These are phyloP conservation scores for Phycodurus eques DNA, from an alignment of 2,113 vertebrate genomes.

Conservation along the genomic window DNA sequence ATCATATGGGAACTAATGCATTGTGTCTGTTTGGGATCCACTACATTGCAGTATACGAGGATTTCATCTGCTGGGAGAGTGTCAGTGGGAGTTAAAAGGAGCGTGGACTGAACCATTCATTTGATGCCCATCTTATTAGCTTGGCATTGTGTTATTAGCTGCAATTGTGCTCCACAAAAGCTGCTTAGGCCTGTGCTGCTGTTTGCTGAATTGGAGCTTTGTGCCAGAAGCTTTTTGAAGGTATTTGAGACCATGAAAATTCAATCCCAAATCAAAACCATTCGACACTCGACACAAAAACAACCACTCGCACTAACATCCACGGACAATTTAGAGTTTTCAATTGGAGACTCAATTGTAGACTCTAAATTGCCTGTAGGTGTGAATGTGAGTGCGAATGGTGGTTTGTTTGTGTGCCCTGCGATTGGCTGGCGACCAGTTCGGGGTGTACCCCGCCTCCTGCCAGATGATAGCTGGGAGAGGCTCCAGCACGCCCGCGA, in stretches of 20 bases:
- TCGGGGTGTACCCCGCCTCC: too few species aligned
- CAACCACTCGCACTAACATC: too few species aligned
- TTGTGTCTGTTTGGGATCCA: constrained; percentile 56
- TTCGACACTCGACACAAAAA: constrained; percentile 8
- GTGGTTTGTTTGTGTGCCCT: too few species aligned
- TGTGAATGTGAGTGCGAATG: too few species aligned
- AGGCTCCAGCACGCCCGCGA: too few species aligned
- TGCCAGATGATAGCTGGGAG: too few species aligned
- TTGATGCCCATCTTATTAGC: constrained; percentile 69
- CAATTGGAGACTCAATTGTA: too few species aligned
- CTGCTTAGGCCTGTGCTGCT: constrained; percentile 62
- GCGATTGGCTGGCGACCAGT: too few species aligned
- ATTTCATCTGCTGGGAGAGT: constrained; percentile 64
- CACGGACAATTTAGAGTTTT: too few species aligned
- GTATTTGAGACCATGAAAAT: constrained; percentile 69
- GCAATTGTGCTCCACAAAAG: constrained; percentile 68
- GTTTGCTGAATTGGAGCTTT: constrained; percentile 57
- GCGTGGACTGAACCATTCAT: constrained; percentile 62
- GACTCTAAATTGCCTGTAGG: too few species aligned
- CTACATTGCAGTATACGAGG: constrained; percentile 57
- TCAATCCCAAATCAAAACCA: constrained; percentile 65
- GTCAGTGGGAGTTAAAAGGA: constrained; percentile 54
- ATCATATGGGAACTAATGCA: constrained; percentile 75
- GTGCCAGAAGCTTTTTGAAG: constrained; percentile 65
- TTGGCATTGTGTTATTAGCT: constrained; percentile 70